A percentile compares a stretch with the other conserved stretches of the same genome.
phyloP scores from a whole-genome alignment of 2,113 vertebrate genomes.

The Cynoglossus semilaevis region DNA sequence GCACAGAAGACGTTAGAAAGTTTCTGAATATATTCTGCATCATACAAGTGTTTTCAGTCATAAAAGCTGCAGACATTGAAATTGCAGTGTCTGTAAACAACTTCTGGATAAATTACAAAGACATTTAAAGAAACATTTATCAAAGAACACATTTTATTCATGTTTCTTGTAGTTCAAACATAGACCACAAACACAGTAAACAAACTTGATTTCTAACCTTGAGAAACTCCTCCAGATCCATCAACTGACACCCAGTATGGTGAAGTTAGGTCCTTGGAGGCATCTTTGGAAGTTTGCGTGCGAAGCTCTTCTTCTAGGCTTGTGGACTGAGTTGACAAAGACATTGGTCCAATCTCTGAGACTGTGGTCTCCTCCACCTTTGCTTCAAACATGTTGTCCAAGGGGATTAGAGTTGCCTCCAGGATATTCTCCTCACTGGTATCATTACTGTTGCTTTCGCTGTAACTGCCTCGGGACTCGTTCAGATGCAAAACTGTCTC shows the following conservation, averaged over 20 bases:
- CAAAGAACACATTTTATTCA: too few species aligned
- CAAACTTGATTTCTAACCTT: constrained; percentile 47
- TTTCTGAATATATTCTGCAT: not conserved
- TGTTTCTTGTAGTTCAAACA: too few species aligned
- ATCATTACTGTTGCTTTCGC: constrained; percentile 9
- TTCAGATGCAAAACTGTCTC: constrained; percentile 22
- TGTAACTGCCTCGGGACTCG: constrained; percentile 21
- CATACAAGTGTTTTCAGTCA: not conserved
- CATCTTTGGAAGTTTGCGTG: constrained; percentile 21
- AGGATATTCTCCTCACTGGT: constrained; percentile 23
- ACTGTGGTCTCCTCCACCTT: constrained; percentile 33
- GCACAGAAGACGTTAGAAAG: not conserved
- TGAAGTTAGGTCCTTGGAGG: constrained; percentile 11
- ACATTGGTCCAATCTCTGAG: constrained; percentile 18
- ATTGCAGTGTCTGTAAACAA: too few species aligned
- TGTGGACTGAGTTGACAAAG: constrained; percentile 26
- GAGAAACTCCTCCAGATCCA: constrained; percentile 61
- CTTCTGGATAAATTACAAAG: too few species aligned
- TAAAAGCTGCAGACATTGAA: too few species aligned
- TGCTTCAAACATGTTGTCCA: constrained; percentile 21
- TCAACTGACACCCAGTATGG: constrained; percentile 26
- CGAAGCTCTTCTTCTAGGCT: constrained; percentile 20
- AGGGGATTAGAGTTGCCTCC: constrained; percentile 18
- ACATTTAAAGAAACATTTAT: too few species aligned
- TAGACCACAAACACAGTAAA: not conserved